phyloP scores from a whole-genome alignment of 30 jellyfish, hydroid and myxozoan genomes.

The Turritopsis rubra region DNA sequence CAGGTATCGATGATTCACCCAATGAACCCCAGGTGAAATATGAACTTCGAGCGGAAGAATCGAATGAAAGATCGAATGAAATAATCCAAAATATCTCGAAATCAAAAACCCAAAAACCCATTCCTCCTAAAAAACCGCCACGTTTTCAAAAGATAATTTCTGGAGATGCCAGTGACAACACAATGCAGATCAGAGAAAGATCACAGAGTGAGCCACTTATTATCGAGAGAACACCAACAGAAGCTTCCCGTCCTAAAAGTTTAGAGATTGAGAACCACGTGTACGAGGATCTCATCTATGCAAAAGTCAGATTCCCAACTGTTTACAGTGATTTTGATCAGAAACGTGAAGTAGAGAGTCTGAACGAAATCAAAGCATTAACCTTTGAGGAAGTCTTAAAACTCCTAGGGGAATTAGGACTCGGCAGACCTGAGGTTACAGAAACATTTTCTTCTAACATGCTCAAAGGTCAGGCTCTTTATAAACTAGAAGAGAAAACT shows the following conservation, averaged over 20 bases:
- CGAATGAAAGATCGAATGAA: not conserved
- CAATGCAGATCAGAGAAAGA: not conserved
- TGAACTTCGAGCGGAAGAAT: not conserved
- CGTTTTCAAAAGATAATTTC: not conserved
- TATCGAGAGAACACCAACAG: too few relatives aligned
- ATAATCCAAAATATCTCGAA: not conserved
- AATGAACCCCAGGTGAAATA: not conserved
- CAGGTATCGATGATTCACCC: not conserved
- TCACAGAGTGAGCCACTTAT: not conserved
- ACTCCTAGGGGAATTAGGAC: not conserved
- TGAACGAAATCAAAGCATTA: conserved; percentile 4
- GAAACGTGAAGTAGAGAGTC: conserved; percentile 2
- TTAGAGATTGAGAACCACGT: not conserved
- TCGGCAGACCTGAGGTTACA: not conserved
- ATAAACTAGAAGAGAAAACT: not conserved
- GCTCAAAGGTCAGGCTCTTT: not conserved
- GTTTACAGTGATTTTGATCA: not conserved
- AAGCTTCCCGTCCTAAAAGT: not conserved
- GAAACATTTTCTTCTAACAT: not conserved
- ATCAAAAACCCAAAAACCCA: not conserved
- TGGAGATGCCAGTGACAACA: not conserved
- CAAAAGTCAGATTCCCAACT: not conserved
- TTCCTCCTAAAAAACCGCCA: conserved; percentile 4
- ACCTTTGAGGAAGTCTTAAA: not conserved
- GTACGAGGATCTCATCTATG: not conserved